Percentiles rank a stretch among this genome's conserved stretches.
These are phyloP conservation scores for Agapetus fuscipes DNA, from an alignment of 2,888 invertebrate genomes.

Conservation along the genomic window DNA sequence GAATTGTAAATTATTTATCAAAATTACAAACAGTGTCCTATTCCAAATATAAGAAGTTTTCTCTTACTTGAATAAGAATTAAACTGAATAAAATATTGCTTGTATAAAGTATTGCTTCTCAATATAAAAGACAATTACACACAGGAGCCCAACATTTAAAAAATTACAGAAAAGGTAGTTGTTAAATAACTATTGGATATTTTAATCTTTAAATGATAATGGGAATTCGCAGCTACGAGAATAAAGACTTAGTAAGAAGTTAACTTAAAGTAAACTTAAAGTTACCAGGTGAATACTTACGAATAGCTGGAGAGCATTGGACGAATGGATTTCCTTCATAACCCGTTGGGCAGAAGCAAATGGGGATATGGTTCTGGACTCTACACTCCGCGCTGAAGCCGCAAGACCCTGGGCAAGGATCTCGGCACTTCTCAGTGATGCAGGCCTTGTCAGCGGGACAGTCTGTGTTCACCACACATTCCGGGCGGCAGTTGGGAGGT, in stretches of 20 bases:
- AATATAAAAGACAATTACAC: neutral
- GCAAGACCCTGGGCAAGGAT: constrained; percentile 63
- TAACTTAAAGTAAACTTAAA: too few relatives aligned
- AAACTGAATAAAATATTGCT: too few relatives aligned
- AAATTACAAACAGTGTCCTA: neutral
- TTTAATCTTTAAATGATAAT: too few relatives aligned
- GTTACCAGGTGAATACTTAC: too few relatives aligned
- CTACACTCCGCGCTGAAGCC: constrained; percentile 62
- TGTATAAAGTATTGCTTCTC: too few relatives aligned
- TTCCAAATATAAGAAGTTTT: neutral
- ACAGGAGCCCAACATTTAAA: neutral
- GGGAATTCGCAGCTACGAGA: too few relatives aligned
- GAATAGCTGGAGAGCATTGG: constrained; percentile 17
- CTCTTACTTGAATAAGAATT: too few relatives aligned
- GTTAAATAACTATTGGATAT: too few relatives aligned
- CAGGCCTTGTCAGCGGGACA: constrained; percentile 58
- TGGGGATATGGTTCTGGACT: constrained; percentile 60
- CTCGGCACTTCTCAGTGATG: constrained; percentile 59
- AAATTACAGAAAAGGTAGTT: too few relatives aligned
- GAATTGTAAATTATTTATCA: constrained; percentile 5
- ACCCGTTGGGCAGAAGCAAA: constrained; percentile 49
- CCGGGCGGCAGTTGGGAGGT: constrained; percentile 59
- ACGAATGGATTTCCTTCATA: constrained; percentile 60
- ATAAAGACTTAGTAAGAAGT: too few relatives aligned
- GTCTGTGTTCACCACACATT: constrained; percentile 53